A percentile compares a stretch with the other conserved stretches of the same genome.
phyloP scores from a whole-genome alignment of 1,140 invertebrate genomes.

The Luehdorfia chinensis region DNA sequence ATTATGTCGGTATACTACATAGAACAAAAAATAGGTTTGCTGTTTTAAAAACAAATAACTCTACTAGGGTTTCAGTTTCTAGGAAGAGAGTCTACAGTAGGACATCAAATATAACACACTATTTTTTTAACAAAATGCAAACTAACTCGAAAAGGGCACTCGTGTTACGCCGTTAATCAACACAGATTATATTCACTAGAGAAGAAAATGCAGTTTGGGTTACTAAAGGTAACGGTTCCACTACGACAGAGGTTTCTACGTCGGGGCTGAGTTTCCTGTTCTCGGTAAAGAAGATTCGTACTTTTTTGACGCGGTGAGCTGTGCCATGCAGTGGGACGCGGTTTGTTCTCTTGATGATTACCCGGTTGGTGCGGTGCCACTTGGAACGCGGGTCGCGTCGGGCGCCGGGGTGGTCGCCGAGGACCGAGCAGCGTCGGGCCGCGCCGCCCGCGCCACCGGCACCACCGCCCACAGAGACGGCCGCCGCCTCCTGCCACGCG shows the following conservation, averaged over 20 bases:
- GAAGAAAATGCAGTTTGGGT: too few relatives aligned
- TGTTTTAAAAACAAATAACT: too few relatives aligned
- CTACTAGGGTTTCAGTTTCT: too few relatives aligned
- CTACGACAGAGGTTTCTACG: constrained; percentile 5
- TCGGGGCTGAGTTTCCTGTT: neutral
- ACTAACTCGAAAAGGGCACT: too few relatives aligned
- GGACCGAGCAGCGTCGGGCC: constrained; percentile 83
- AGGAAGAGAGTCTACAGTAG: too few relatives aligned
- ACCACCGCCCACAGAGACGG: constrained; percentile 64
- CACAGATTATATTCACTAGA: too few relatives aligned
- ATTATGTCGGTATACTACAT: too few relatives aligned
- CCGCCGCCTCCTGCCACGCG: constrained; percentile 85
- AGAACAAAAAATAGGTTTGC: too few relatives aligned
- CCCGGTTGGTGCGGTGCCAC: constrained; percentile 91
- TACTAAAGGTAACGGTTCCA: too few relatives aligned
- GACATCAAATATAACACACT: too few relatives aligned
- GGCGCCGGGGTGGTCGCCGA: constrained; percentile 80
- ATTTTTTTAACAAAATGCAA: too few relatives aligned
- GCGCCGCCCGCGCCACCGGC: constrained; percentile 60
- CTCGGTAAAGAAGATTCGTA: constrained; percentile 11
- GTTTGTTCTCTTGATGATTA: constrained; percentile 63
- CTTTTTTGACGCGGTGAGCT: constrained; percentile 16
- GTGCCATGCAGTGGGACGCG: constrained; percentile 17
- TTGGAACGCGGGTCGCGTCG: constrained; percentile 79
- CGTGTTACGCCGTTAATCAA: too few relatives aligned